Conservation (phyloP, 1,140 invertebrate genomes). For the Cydia splendana region DNA sequence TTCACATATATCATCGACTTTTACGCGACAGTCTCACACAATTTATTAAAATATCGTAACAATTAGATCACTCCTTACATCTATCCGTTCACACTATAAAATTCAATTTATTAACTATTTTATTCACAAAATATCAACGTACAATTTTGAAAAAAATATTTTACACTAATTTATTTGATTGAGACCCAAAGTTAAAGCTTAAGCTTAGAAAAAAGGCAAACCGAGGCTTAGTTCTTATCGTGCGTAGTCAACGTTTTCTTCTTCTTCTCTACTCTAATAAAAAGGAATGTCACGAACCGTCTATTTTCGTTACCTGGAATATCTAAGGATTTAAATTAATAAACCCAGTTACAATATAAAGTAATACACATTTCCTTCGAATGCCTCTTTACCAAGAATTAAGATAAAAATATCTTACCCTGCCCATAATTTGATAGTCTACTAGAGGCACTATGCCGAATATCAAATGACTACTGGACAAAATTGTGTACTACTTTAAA, state of each 20-base stretch:
- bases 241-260: conserved; percentile 24
- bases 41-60: conserved; percentile 33
- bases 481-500: conserved; percentile 31
- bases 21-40: conserved; percentile 33
- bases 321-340: conserved; percentile 3
- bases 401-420: conserved; percentile 12
- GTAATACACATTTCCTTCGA: conserved; percentile 30
- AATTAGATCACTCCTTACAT: conserved; percentile 33
- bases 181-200: conserved; percentile 45
- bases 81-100: conserved; percentile 24
- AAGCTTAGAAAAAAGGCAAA: conserved; percentile 36
- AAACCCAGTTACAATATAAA: conserved; percentile 11
- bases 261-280: conserved; percentile 34
- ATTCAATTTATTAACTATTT: conserved; percentile 37
- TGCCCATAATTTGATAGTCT: conserved; percentile 16
- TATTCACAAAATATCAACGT: conserved; percentile 36
- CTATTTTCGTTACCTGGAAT: conserved; percentile 29
- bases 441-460: conserved; percentile 17
- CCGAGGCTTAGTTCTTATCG: conserved; percentile 33
- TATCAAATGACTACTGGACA: conserved; percentile 18
- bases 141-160: conserved; percentile 34
- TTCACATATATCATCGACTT: conserved; percentile 33
- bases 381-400: conserved; percentile 26
- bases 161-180: conserved; percentile 43
- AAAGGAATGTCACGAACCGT: conserved; percentile 44